Evolutionary conservation across 2,797 vertebrate species (phyloP).

Genomic region (Ctenosaura bakeri): DNA sequence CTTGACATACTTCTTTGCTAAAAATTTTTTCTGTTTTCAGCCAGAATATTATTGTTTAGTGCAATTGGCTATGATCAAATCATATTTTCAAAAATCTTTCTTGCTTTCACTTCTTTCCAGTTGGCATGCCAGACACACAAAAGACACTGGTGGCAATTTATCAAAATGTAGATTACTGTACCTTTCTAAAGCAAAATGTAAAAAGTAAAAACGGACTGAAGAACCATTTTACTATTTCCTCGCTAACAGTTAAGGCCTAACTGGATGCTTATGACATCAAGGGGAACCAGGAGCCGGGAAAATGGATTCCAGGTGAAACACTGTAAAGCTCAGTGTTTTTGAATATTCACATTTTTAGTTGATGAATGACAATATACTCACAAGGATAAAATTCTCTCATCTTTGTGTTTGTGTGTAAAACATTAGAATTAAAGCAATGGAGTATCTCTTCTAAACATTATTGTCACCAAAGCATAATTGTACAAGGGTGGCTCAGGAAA

Average conservation of each 20-base stretch:
- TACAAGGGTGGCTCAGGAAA: not conserved
- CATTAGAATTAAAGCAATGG: not conserved
- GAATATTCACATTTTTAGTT: not conserved
- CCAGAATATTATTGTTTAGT: constrained; percentile 2
- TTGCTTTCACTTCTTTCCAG: constrained; percentile 18
- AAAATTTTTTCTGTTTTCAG: not conserved
- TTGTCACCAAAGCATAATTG: not conserved
- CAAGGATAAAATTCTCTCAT: not conserved
- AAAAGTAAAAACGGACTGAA: constrained; percentile 13
- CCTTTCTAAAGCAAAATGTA: not conserved
- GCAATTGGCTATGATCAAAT: not conserved
- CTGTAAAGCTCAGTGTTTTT: not conserved
- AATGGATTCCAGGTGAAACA: constrained; percentile 21
- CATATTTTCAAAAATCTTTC: constrained; percentile 17
- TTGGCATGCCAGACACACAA: constrained; percentile 5
- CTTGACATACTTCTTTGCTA: not conserved
- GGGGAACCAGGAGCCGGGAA: not conserved
- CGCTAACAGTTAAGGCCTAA: not conserved
- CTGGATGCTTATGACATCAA: constrained; percentile 6
- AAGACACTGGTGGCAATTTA: constrained; percentile 22
- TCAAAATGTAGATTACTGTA: constrained; percentile 11
- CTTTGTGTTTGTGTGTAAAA: not conserved
- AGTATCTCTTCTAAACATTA: too few relatives aligned
- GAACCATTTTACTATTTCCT: constrained; percentile 1
- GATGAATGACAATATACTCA: not conserved